Percentiles rank a stretch among this genome's conserved stretches.
Conservation (phyloP, 2,113 vertebrate genomes). For the Cyprinodon brontotheroides region DNA sequence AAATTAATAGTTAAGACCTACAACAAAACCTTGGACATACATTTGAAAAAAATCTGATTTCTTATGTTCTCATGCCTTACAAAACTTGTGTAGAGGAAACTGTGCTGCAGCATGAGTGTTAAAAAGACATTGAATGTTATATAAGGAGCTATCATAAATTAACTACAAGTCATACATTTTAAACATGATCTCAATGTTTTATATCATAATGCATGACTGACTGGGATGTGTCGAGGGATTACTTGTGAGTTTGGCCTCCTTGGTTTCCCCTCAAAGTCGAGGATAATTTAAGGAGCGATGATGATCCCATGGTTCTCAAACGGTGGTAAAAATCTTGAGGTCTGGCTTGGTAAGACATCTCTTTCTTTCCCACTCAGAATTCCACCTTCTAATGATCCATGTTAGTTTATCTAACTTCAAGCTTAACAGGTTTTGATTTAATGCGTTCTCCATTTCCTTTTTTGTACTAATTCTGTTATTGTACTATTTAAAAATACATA, state of each 20-base stretch:
- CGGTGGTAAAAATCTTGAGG: neutral
- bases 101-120: constrained; percentile 9
- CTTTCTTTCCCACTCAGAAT: no score
- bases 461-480: neutral
- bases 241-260: neutral
- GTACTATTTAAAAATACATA: neutral
- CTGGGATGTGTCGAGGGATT: constrained; percentile 11
- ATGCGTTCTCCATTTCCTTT: no score
- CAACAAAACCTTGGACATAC: neutral
- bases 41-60: constrained; percentile 5
- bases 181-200: constrained; percentile 9
- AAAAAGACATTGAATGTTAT: constrained; percentile 24
- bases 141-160: constrained; percentile 28
- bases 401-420: no score
- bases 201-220: constrained; percentile 10
- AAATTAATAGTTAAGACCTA: neutral
- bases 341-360: no score
- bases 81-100: constrained; percentile 2
- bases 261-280: neutral
- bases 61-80: constrained; percentile 9
- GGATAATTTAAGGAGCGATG: neutral
- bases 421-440: no score
- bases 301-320: neutral
- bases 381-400: no score
- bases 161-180: constrained; percentile 14